Base-by-base conservation (phyloP, 1,140 invertebrate genomes). In the Stenopsyche tienmushanensis region DNA sequence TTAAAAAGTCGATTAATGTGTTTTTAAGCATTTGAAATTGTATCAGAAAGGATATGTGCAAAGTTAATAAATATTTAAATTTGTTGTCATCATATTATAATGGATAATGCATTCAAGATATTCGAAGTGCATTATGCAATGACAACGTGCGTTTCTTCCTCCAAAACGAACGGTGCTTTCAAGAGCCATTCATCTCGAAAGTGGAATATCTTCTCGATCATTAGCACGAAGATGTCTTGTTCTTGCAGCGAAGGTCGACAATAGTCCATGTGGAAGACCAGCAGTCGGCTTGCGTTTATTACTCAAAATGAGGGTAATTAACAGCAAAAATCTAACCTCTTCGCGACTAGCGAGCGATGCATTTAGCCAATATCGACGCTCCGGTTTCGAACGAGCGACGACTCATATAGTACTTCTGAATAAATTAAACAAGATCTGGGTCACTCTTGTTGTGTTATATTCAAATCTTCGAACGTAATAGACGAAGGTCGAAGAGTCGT, bases 381-480 rank as follows among this genome's bases (percentile, higher is more conserved):
- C 20, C 52, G 10, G 52, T n/a, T n/a, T 13, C 9, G 49, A 15
- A 9, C 49, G 49, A 52, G 9, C 45, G 49, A 52, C 15, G 49
- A 20, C 18, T n/a, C n/a, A n/a, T n/a, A n/a, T n/a, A n/a, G n/a
- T n/a, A n/a, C 18, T 44, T 17, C 18, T 55, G 52, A 55, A 55
- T 55, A 55, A 34, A 34, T 55, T 55, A 57, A 42, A 53, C 13
- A 15, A 17, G 17, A 57, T 57, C 54, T 57, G 54, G 54, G 54
- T 57, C 54, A 57, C 2, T 42, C 54, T 57, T 29, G 54, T 57
- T 57, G 10, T 55, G 18, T 57, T 57, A n/a, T 50, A 18, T 21
- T 57, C 18, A 57, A 57, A 57, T 57, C 7, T 42, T 7, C 29
- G 34, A 39, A 17, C 20, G 18, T 42, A 42, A 9, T 34, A 34